Conservation (phyloP, 1,140 invertebrate species). For the Sycophaga agraensis region DNA sequence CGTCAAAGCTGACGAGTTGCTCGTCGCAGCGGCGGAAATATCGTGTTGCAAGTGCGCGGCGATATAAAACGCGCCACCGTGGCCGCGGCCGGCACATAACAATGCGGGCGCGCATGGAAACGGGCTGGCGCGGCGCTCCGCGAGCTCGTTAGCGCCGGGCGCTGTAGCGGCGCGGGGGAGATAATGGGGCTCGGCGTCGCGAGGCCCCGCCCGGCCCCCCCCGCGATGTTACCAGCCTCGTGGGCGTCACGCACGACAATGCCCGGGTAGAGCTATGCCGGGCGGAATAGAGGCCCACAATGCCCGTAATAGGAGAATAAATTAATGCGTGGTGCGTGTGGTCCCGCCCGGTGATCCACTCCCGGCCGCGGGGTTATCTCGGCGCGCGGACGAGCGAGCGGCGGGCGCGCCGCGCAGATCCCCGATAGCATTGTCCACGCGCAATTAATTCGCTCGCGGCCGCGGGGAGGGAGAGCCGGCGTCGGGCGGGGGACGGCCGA, state of each 20-base stretch:
- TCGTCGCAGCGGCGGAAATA: too few species aligned
- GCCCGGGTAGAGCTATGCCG: too few species aligned
- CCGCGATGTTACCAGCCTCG: slow-evolving; percentile 30
- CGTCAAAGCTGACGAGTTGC: too few species aligned
- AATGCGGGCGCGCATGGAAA: not conserved
- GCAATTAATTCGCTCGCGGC: slow-evolving; percentile 38
- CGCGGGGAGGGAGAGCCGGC: too few species aligned
- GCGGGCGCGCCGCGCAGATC: slow-evolving; percentile 35
- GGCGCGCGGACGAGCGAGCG: not conserved
- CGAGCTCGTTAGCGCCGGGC: slow-evolving; percentile 45
- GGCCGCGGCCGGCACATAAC: not conserved
- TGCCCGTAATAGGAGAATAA: slow-evolving; percentile 44
- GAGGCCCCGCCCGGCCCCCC: slow-evolving; percentile 27
- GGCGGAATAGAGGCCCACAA: slow-evolving; percentile 29
- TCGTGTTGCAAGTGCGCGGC: not conserved
- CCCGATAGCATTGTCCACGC: slow-evolving; percentile 41
- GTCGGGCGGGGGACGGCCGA: too few species aligned
- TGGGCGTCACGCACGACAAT: slow-evolving; percentile 29
- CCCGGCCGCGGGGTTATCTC: not conserved
- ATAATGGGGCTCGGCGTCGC: slow-evolving; percentile 28
- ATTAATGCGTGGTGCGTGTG: slow-evolving; percentile 41
- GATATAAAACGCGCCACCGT: not conserved
- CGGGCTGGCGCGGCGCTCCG: slow-evolving; percentile 26
- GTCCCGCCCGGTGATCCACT: slow-evolving; percentile 3
- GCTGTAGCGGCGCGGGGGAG: too few species aligned